These are phyloP conservation scores for Heteropelma amictum DNA, from an alignment of 2,888 invertebrate genomes.

Conservation along the genomic window DNA sequence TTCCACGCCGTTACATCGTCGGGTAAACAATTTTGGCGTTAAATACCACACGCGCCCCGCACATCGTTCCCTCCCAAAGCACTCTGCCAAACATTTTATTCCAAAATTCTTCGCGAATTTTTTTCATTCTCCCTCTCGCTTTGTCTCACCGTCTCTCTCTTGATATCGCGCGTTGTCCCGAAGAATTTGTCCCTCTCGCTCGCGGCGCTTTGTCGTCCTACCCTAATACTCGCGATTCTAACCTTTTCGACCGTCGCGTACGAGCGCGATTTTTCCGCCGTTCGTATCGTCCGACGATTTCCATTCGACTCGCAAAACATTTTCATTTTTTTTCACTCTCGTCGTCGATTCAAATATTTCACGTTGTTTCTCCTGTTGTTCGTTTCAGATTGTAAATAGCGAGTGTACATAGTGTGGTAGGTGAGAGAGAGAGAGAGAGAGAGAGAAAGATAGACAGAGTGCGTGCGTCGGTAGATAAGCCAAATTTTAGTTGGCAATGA, in stretches of 20 bases:
- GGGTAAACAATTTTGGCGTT: constrained; percentile 13
- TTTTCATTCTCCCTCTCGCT: constrained; percentile 4
- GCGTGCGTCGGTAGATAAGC: constrained; percentile 63
- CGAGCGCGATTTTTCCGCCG: background rate
- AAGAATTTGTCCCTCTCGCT: constrained; percentile 5
- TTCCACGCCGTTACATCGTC: background rate
- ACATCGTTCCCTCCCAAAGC: constrained; percentile 16
- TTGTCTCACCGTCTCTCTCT: constrained; percentile 41
- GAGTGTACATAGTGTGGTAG: constrained; percentile 88
- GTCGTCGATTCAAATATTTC: background rate
- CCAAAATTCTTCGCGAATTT: constrained; percentile 9
- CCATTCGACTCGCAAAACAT: background rate
- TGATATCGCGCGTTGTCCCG: constrained; percentile 27
- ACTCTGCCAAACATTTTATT: constrained; percentile 36
- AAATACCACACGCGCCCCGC: constrained; percentile 32
- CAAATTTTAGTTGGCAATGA: constrained; percentile 74
- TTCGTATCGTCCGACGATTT: too few relatives aligned
- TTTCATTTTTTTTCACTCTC: background rate
- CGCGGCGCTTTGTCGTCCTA: constrained; percentile 33
- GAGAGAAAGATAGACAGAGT: constrained; percentile 60
- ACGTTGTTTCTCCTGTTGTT: constrained; percentile 57
- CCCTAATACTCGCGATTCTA: constrained; percentile 48
- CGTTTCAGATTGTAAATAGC: constrained; percentile 87
- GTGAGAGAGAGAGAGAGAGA: constrained; percentile 64
- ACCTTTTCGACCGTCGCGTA: constrained; percentile 33